phyloP scores from a whole-genome alignment of 92 coral and sea anemone species.

The Palythoa heliodiscus region DNA sequence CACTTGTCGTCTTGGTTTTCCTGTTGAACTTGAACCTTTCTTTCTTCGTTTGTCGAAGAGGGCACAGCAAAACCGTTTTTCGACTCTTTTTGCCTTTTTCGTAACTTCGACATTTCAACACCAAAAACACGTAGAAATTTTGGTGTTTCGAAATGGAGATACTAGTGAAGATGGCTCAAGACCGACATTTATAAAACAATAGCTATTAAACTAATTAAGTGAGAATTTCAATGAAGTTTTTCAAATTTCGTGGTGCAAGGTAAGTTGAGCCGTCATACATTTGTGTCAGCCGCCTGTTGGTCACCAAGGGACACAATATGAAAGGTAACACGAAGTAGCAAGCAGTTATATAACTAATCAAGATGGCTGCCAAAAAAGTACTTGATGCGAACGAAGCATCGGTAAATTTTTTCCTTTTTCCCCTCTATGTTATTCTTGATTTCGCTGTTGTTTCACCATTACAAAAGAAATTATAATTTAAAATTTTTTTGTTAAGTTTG shows the following conservation, averaged over 20 bases:
- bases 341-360: conserved; percentile 39
- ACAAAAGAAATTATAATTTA: neutral
- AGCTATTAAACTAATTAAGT: neutral
- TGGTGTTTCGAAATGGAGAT: neutral
- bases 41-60: neutral
- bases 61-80: neutral
- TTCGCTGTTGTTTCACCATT: neutral
- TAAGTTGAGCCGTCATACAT: conserved; percentile 21
- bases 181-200: neutral
- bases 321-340: conserved; percentile 23
- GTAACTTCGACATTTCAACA: conserved; percentile 49
- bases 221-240: neutral
- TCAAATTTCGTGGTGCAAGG: conserved; percentile 12
- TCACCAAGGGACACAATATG: neutral
- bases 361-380: conserved; percentile 91
- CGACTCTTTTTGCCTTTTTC: conserved; percentile 40
- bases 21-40: neutral
- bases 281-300: neutral
- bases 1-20: neutral
- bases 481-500: neutral
- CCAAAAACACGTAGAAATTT: neutral
- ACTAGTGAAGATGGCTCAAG: neutral
- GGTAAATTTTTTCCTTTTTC: conserved; percentile 48
- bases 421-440: neutral
- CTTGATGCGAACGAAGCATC: conserved; percentile 93